phyloP scores from a whole-genome alignment of 2,888 invertebrate species.

The Amaurobius ferox region DNA sequence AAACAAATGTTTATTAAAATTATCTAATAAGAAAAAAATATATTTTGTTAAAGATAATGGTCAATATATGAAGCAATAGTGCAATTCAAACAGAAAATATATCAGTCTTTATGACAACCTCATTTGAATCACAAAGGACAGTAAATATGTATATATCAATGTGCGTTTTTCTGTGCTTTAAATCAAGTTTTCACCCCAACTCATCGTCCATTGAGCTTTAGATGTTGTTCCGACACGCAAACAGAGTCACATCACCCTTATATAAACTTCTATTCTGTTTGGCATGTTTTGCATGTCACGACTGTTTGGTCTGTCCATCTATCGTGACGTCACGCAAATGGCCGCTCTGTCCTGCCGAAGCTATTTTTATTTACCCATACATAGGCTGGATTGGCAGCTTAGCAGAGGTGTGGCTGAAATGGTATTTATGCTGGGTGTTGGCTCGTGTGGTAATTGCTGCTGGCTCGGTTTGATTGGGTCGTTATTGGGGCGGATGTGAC shows the following conservation, averaged over 20 bases:
- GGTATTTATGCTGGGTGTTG: conserved; percentile 7
- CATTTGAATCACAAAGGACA: not conserved
- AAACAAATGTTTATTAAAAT: too few relatives aligned
- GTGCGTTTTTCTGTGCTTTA: not conserved
- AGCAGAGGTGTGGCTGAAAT: conserved; percentile 8
- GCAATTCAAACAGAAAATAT: too few relatives aligned
- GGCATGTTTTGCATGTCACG: conserved; percentile 1
- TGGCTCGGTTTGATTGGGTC: not conserved
- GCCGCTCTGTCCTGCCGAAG: not conserved
- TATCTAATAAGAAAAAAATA: too few relatives aligned
- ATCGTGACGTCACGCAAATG: conserved; percentile 3
- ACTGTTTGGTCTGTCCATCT: not conserved
- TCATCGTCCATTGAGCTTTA: not conserved
- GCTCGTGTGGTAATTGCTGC: not conserved
- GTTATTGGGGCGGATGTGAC: not conserved
- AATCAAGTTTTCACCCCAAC: not conserved
- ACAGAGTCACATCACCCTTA: not conserved
- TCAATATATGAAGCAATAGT: too few relatives aligned
- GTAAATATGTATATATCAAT: not conserved
- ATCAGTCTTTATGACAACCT: too few relatives aligned
- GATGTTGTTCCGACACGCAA: not conserved
- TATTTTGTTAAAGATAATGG: too few relatives aligned
- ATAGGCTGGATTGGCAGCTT: not conserved
- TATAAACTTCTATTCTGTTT: not conserved
- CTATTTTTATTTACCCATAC: conserved; percentile 9